A percentile compares a stretch with the other conserved stretches of the same genome.
Evolutionary conservation across 2,888 invertebrate genomes (phyloP).

Genomic region (Drosophila pseudotalamancana): DNA sequence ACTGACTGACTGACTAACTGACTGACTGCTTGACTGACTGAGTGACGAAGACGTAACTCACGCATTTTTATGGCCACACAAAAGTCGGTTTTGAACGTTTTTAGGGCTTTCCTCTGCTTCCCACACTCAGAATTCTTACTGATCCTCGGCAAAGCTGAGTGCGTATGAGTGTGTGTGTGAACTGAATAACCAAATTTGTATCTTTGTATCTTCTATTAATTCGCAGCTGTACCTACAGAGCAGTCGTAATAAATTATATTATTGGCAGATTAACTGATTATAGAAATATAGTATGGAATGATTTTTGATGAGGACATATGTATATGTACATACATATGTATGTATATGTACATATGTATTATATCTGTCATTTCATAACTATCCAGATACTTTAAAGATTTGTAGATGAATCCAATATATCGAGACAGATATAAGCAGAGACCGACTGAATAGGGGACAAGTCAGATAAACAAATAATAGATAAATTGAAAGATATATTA

Average conservation of each 20-base stretch:
- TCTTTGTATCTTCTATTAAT: constrained; percentile 16
- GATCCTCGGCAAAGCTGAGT: constrained; percentile 52
- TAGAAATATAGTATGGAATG: neutral
- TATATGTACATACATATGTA: too few relatives aligned
- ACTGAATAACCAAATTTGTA: constrained; percentile 45
- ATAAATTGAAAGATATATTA: too few relatives aligned
- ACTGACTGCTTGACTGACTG: constrained; percentile 20
- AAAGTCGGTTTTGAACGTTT: constrained; percentile 48
- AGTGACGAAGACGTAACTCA: constrained; percentile 62
- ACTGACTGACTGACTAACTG: constrained; percentile 27
- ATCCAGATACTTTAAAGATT: too few relatives aligned
- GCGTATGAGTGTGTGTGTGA: constrained; percentile 25
- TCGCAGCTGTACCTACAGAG: neutral
- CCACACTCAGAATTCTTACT: constrained; percentile 61
- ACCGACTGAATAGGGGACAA: too few relatives aligned
- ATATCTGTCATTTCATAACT: too few relatives aligned
- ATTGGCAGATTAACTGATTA: neutral
- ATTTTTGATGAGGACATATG: too few relatives aligned
- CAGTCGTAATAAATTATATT: constrained; percentile 16
- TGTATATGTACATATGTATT: too few relatives aligned
- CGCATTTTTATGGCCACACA: constrained; percentile 74
- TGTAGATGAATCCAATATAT: too few relatives aligned
- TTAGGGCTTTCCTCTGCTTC: constrained; percentile 60
- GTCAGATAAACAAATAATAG: too few relatives aligned
- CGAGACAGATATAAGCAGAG: too few relatives aligned